Evolutionary conservation across 1,140 invertebrate species (phyloP), one percentile per base, ranked within the genome.

Genomic region (Phortica variegata): DNA sequence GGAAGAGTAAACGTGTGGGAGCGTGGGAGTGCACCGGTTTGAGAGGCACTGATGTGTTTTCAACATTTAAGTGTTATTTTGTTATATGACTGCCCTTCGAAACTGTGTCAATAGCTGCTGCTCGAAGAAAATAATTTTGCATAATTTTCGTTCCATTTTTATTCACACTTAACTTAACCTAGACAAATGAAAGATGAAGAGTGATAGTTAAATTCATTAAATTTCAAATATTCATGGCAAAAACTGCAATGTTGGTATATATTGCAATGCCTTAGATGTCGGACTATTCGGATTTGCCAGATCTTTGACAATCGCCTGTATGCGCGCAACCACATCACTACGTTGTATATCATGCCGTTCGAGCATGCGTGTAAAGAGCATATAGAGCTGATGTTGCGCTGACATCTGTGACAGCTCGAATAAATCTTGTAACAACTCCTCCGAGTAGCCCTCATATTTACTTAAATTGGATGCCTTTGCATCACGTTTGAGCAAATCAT

Each of bases 401-500:
- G 73, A 76, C 1, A 43, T 49, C 19, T 61, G 52, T 2, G 74
- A 74, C 4, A 65, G 41, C 42, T 73, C 60, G 12, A 52, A 50
- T 3, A 76, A 46, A 29, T 74, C 58, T 38, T 59, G 41, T 26
- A 76, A 39, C 39, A 76, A 42, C 12, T 76, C 59, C 39, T 73
- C 62, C 1, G 68, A 58, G 18, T 76, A 76, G 3, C 73, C 73
- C 32, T 71, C 65, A 31, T 76, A 76, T 62, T 74, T 71, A 46
- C 61, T 73, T 0, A 76, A 52, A 55, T 73, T 76, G 1, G 61
- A 54, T 1, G 71, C 60, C 37, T 76, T 76, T 6, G 74, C 74
- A 45, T 76, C 74, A 3, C 74, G 69, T 47, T 76, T 76, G 0
- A 76, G 49, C n/a, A 76, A 44, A 50, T 76, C 74, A 40, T 76